phyloP scores from a whole-genome alignment of 1,140 invertebrate genomes.

The Brachionus manjavacas region DNA sequence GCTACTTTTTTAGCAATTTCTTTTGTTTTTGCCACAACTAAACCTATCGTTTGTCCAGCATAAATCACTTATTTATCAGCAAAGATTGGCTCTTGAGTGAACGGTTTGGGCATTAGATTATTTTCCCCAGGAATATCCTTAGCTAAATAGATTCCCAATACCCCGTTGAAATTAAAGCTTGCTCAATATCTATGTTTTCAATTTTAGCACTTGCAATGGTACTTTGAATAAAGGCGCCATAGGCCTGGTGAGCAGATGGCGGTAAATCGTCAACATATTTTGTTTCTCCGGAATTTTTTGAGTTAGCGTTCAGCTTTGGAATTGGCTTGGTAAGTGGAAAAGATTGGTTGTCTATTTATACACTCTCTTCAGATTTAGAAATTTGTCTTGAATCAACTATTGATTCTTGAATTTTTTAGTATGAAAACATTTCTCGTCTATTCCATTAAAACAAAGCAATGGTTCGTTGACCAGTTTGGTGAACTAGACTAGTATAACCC shows the following conservation, averaged over 20 bases:
- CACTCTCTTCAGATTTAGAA: neutral
- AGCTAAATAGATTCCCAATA: conserved; percentile 49
- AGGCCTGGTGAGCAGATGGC: neutral
- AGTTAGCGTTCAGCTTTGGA: conserved; percentile 30
- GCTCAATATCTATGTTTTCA: conserved; percentile 46
- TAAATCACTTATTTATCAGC: conserved; percentile 47
- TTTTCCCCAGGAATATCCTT: conserved; percentile 53
- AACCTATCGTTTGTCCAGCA: conserved; percentile 67
- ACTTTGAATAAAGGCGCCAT: conserved; percentile 17
- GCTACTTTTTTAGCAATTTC: conserved; percentile 64
- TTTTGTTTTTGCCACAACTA: conserved; percentile 65
- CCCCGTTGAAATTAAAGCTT: conserved; percentile 46
- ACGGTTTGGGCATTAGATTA: conserved; percentile 43
- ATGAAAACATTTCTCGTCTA: neutral
- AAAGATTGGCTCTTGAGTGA: conserved; percentile 3
- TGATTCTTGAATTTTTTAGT: neutral
- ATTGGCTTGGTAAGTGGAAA: conserved; percentile 18
- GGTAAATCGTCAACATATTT: conserved; percentile 37
- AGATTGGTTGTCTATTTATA: neutral
- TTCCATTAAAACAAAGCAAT: neutral
- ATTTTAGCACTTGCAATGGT: conserved; percentile 53
- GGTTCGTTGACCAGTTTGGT: neutral
- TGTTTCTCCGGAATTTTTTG: conserved; percentile 21
- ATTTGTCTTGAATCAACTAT: neutral
- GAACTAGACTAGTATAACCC: too few species aligned